Evolutionary conservation across 2,797 vertebrate genomes (phyloP).

Genomic region (Meriones psammophilus): DNA sequence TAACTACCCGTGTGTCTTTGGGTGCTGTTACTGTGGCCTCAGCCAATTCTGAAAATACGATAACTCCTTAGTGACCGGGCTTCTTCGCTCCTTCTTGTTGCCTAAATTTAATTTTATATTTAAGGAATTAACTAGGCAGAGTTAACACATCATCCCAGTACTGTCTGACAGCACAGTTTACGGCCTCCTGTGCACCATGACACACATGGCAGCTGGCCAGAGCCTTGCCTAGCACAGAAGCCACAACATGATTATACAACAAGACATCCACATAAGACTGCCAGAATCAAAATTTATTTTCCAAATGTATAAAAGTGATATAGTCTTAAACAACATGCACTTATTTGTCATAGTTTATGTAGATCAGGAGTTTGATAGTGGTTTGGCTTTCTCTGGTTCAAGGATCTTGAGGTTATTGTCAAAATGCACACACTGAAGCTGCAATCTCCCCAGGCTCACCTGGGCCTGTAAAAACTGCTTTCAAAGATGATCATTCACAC

Average conservation of each 20-base stretch:
- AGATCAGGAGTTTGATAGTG: background rate
- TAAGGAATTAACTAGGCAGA: background rate
- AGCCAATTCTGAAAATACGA: background rate
- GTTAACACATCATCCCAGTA: background rate
- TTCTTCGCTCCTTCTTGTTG: conserved; percentile 34
- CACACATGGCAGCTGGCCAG: background rate
- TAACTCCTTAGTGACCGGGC: background rate
- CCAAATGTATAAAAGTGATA: background rate
- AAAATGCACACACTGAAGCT: background rate
- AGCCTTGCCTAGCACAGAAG: background rate
- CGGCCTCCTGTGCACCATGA: background rate
- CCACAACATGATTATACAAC: background rate
- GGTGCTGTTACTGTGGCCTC: background rate
- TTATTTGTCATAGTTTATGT: background rate
- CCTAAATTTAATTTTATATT: conserved; percentile 23
- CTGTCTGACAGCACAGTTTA: background rate
- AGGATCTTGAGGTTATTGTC: background rate
- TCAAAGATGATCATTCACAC: background rate
- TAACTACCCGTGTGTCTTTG: background rate
- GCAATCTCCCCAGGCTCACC: background rate
- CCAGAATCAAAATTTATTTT: background rate
- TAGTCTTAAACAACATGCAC: conserved; percentile 2
- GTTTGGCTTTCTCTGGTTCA: background rate
- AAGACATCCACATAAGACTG: background rate
- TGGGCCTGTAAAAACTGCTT: background rate